A percentile compares a stretch with the other conserved stretches of the same genome.
phyloP scores from a whole-genome alignment of 2,113 vertebrate genomes.

The Platichthys flesus region DNA sequence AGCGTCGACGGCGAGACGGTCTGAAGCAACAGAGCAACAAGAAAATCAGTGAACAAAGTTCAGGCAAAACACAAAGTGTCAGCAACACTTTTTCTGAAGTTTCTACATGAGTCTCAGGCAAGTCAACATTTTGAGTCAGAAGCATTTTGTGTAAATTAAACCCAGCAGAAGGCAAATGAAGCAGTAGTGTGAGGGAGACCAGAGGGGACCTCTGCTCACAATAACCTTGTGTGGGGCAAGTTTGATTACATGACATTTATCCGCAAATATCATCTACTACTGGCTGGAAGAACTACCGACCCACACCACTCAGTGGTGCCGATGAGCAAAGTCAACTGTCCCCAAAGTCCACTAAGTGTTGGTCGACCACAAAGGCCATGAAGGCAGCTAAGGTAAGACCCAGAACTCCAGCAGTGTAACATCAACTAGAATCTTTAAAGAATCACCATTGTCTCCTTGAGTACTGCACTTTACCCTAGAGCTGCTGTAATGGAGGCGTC shows the following conservation, averaged over 20 bases:
- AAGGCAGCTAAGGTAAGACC: not conserved
- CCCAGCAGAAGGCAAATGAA: too few species aligned
- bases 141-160: not conserved
- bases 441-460: not conserved
- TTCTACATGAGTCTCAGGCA: too few species aligned
- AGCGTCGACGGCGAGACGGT: constrained; percentile 88
- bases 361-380: not conserved
- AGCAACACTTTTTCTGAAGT: too few species aligned
- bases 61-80: not conserved
- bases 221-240: constrained; percentile 30
- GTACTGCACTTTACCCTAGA: not conserved
- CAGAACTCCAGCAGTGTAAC: not conserved
- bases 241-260: constrained; percentile 38
- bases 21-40: constrained; percentile 67
- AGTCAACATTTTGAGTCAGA: not conserved
- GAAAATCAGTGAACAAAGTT: constrained; percentile 13
- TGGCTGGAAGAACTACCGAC: not conserved
- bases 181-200: not conserved
- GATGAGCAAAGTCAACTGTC: constrained; percentile 8
- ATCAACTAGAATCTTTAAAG: not conserved
- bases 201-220: constrained; percentile 20
- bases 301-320: constrained; percentile 55
- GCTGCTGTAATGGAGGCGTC: constrained; percentile 2
- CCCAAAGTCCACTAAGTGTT: not conserved
- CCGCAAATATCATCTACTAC: not conserved